These are phyloP conservation scores for Onthophagus taurus DNA, from an alignment of 1,140 invertebrate species.

Conservation along the genomic window DNA sequence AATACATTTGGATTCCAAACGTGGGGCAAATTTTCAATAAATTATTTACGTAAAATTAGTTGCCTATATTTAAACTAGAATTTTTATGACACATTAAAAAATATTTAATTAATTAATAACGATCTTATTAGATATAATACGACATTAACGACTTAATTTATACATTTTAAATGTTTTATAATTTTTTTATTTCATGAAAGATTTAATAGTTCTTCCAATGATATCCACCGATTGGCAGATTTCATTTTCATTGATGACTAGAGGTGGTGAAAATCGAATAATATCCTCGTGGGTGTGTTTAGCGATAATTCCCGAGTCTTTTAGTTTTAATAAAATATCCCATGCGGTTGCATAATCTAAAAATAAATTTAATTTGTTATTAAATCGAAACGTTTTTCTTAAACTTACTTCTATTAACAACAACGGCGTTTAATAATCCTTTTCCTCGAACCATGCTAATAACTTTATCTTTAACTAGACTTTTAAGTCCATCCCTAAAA, in stretches of 20 bases:
- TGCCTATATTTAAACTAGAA: no score
- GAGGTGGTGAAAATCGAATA: slow-evolving; percentile 89
- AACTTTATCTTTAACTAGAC: slow-evolving; percentile 52
- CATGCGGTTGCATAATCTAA: slow-evolving; percentile 48
- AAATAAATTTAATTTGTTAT: slow-evolving; percentile 13
- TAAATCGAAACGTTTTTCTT: not conserved
- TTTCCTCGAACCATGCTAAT: slow-evolving; percentile 78
- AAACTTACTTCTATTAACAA: slow-evolving; percentile 70
- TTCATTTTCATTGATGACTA: slow-evolving; percentile 79
- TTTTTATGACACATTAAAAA: no score
- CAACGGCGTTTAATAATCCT: slow-evolving; percentile 91
- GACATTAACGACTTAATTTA: no score
- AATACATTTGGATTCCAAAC: no score
- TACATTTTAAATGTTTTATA: no score
- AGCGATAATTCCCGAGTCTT: slow-evolving; percentile 83
- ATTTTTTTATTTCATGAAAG: slow-evolving; percentile 10
- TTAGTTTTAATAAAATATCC: slow-evolving; percentile 81
- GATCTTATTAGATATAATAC: no score
- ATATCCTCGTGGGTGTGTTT: slow-evolving; percentile 91
- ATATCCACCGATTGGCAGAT: slow-evolving; percentile 72
- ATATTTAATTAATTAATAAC: no score
- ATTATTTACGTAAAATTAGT: no score
- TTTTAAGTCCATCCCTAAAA: slow-evolving; percentile 61
- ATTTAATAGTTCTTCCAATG: slow-evolving; percentile 56
- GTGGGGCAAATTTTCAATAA: no score